These are phyloP conservation scores for Gallinago stenura DNA, from an alignment of 2,797 vertebrate genomes.

Conservation along the genomic window DNA sequence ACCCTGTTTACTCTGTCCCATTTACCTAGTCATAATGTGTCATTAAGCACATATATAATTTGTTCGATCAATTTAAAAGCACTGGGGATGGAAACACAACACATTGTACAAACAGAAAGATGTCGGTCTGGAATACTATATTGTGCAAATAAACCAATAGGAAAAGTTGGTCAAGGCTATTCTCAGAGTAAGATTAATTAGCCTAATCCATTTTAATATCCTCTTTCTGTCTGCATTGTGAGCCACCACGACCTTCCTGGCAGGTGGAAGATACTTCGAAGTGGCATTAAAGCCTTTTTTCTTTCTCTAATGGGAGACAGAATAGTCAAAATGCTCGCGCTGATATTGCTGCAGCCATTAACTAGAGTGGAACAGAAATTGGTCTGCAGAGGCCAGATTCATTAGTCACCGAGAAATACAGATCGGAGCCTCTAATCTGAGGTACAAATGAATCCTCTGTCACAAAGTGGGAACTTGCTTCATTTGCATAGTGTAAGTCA, in stretches of 20 bases:
- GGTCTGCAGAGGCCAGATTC: slow-evolving; percentile 82
- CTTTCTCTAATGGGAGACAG: slow-evolving; percentile 79
- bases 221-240: slow-evolving; percentile 79
- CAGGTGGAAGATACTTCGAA: slow-evolving; percentile 85
- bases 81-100: slow-evolving; percentile 48
- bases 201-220: slow-evolving; percentile 88
- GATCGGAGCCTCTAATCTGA: slow-evolving; percentile 81
- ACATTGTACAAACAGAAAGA: slow-evolving; percentile 58
- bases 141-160: slow-evolving; percentile 43
- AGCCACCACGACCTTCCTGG: slow-evolving; percentile 80
- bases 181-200: slow-evolving; percentile 86
- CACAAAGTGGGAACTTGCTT: slow-evolving; percentile 79
- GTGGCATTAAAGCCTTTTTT: slow-evolving; percentile 71
- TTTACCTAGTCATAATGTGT: slow-evolving; percentile 71
- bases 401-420: slow-evolving; percentile 82
- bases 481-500: slow-evolving; percentile 80
- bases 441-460: slow-evolving; percentile 83
- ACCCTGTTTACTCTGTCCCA: slow-evolving; percentile 63
- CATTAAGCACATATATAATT: slow-evolving; percentile 74
- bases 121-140: slow-evolving; percentile 33
- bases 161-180: slow-evolving; percentile 64
- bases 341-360: slow-evolving; percentile 76
- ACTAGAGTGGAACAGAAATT: slow-evolving; percentile 84
- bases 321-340: slow-evolving; percentile 81
- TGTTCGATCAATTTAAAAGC: slow-evolving; percentile 71